Conservation (phyloP, 2,888 invertebrate genomes). For the Cryptophagus acutangulus region DNA sequence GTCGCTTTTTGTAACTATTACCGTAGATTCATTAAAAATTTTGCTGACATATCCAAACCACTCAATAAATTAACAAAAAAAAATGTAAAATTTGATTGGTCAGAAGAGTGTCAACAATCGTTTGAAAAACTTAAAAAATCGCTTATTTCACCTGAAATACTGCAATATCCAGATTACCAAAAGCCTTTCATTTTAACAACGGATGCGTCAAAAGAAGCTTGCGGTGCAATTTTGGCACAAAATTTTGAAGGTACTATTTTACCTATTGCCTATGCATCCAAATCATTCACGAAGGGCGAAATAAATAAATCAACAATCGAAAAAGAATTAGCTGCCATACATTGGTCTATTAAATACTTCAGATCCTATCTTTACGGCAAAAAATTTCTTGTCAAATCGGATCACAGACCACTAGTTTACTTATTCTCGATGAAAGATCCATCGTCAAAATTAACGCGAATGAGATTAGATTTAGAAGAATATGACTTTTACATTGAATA, state of each 20-base stretch:
- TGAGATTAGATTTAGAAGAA: conserved; percentile 17
- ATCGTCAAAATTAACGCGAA: conserved; percentile 19
- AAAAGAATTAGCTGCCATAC: conserved; percentile 15
- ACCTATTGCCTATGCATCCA: conserved; percentile 18
- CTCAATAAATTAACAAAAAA: conserved; percentile 12
- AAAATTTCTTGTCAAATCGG: conserved; percentile 18
- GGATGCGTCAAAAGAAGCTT: conserved; percentile 16
- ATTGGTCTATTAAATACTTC: conserved; percentile 13
- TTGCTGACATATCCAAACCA: conserved; percentile 13
- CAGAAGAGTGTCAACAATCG: conserved; percentile 13
- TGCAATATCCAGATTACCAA: conserved; percentile 17
- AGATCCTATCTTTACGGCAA: conserved; percentile 9
- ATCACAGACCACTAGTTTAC: conserved; percentile 19
- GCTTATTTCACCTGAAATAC: conserved; percentile 12
- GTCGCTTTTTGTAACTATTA: conserved; percentile 11
- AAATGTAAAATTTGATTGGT: conserved; percentile 12
- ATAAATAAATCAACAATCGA: conserved; percentile 6
- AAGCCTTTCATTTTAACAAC: conserved; percentile 16
- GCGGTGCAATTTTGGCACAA: conserved; percentile 16
- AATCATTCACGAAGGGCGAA: conserved; percentile 17
- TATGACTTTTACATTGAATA: conserved; percentile 11
- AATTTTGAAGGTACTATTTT: conserved; percentile 12
- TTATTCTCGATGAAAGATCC: conserved; percentile 21
- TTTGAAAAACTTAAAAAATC: conserved; percentile 13
- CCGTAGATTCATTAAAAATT: conserved; percentile 13